These are phyloP conservation scores for Danio aesculapii DNA, from an alignment of 2,797 vertebrate species.

Conservation along the genomic window DNA sequence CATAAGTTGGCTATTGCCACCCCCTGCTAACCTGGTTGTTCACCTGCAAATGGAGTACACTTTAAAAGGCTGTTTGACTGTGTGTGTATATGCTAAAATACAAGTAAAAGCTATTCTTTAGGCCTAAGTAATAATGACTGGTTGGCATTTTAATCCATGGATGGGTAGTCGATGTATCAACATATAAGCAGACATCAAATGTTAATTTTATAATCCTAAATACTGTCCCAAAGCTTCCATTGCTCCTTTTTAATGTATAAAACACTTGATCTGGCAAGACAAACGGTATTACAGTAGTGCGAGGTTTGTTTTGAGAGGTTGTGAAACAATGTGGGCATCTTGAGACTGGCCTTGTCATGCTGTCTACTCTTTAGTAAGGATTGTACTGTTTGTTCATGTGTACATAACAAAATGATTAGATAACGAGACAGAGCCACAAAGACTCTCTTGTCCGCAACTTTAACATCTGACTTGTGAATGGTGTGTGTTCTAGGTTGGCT, in stretches of 20 bases:
- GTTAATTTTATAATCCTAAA: too few species aligned
- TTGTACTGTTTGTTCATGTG: slow-evolving; percentile 47
- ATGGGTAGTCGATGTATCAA: neutral
- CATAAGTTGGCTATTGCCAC: too few species aligned
- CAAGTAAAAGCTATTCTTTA: neutral
- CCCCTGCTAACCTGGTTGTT: too few species aligned
- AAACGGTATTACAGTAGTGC: neutral
- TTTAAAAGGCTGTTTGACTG: too few species aligned
- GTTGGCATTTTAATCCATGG: neutral
- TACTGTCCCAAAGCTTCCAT: neutral
- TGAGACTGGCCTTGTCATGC: slow-evolving; percentile 41
- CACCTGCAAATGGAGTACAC: too few species aligned
- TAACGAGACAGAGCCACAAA: slow-evolving; percentile 71
- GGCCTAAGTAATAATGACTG: neutral
- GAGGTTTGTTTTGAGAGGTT: neutral
- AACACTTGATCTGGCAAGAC: neutral
- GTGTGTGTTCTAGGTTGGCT: slow-evolving; percentile 67
- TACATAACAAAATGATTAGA: slow-evolving; percentile 67
- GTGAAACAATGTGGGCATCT: slow-evolving; percentile 41
- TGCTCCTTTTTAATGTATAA: neutral
- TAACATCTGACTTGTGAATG: slow-evolving; percentile 76
- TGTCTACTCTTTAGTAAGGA: slow-evolving; percentile 45
- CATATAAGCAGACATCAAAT: neutral
- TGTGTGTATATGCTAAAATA: too few species aligned
- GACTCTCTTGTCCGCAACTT: slow-evolving; percentile 67